Base-by-base conservation (phyloP, 2,888 invertebrate species). In the Callinectes sapidus region DNA sequence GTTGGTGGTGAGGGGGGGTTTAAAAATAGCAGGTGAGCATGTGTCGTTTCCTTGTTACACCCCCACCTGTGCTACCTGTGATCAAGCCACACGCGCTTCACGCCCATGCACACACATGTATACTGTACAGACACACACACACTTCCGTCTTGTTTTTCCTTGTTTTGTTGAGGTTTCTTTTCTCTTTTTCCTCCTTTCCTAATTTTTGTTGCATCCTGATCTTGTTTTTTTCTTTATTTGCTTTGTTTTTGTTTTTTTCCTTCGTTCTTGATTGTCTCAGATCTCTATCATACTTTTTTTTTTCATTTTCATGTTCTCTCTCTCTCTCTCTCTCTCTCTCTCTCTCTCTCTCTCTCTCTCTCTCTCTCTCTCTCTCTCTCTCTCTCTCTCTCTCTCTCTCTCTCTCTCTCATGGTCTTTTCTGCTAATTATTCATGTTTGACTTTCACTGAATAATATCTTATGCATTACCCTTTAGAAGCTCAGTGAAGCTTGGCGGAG, bases 351-450 rank as follows among this genome's bases (percentile, higher is more conserved):
- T 61, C 54, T 32, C 28, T 54, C 89, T 89, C 55, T 89, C 90
- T 71, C 66, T 90, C 66, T 71, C 71, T 90, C 77, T 66, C 90
- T 90, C 77, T 71, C 77, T 90, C 71, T 77, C 90, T 90, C 48
- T 39, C 71, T 28, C 42, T 89, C 55, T 89, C 35, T 89, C 61
- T 55, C 55, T 55, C 89, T 55, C 55, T 55, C 55, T 61, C 61
- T 89, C 89, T 89, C 89, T 89, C 55, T 89, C 18, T 89, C 2
- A 66, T 61, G n/a, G 54, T 28, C 87, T 18, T 48, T 48, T 42
- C 54, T 18, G n/a, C 28, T 48, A 42, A 28, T 18, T 42, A 54
- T 28, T 87, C 87, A 35, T 32, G 61, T 14, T 61, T 61, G 61
- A 54, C 48, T 87, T 42, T n/a, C 13, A 10, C 16, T 42, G 55